phyloP scores from a whole-genome alignment of 2,888 invertebrate species.

The Colletes collaris region DNA sequence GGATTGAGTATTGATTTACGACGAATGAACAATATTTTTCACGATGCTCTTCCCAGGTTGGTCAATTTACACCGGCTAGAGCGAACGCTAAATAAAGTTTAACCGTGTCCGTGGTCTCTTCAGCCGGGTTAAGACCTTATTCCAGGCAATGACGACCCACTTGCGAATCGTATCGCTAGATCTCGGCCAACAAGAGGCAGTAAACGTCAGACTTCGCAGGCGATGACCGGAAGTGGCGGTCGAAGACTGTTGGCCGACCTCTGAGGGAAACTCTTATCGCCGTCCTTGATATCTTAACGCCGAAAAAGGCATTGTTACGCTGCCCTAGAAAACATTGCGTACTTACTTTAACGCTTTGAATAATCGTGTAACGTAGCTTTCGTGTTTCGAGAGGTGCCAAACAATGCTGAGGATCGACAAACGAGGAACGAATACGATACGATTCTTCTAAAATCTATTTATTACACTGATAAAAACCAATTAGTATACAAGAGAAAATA shows the following conservation, averaged over 20 bases:
- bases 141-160: conserved; percentile 38
- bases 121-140: neutral
- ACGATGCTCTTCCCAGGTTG: neutral
- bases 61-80: no score
- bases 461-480: no score
- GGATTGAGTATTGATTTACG: conserved; percentile 33
- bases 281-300: conserved; percentile 37
- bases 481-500: no score
- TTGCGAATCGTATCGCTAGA: conserved; percentile 57
- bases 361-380: no score
- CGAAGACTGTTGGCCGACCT: conserved; percentile 46
- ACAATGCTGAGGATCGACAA: no score
- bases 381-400: no score
- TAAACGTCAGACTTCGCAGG: conserved; percentile 40
- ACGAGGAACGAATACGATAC: no score
- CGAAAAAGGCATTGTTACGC: no score
- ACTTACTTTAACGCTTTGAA: no score
- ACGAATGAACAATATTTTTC: conserved; percentile 7
- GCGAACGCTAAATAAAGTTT: neutral
- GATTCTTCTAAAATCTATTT: no score
- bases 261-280: conserved; percentile 46
- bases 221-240: conserved; percentile 64
- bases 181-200: conserved; percentile 47
- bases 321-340: no score
- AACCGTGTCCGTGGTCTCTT: neutral